A percentile compares a stretch with the other conserved stretches of the same genome.
These are phyloP conservation scores for Coecobrya sp. DNA, from an alignment of 2,888 invertebrate species.

Conservation along the genomic window DNA sequence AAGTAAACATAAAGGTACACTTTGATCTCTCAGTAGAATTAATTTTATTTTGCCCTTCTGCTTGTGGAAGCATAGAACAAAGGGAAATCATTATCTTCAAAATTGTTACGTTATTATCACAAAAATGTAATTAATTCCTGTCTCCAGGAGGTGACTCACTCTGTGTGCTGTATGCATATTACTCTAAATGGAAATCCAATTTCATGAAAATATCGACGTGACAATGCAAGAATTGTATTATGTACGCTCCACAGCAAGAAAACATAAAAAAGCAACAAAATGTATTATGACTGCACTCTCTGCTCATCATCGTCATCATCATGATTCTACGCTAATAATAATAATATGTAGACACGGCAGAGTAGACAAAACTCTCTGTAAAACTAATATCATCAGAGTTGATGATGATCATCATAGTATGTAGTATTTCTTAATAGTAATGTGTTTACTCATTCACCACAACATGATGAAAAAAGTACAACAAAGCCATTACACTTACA, in stretches of 20 bases:
- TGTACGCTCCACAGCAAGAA: neutral
- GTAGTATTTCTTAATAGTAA: slow-evolving; percentile 3
- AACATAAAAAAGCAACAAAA: neutral
- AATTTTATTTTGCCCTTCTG: neutral
- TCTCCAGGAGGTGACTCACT: neutral
- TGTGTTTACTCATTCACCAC: slow-evolving; percentile 38
- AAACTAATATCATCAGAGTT: neutral
- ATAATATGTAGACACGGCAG: slow-evolving; percentile 3
- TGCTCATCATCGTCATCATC: neutral
- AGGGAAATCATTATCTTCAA: neutral
- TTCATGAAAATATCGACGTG: neutral
- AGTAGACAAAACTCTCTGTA: neutral
- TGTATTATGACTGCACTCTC: neutral
- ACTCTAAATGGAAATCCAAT: neutral
- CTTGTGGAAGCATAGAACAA: too few species aligned
- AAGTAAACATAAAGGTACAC: too few species aligned
- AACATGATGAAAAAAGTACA: slow-evolving; percentile 33
- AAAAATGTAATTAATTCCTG: neutral
- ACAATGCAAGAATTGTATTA: neutral
- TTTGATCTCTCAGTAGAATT: neutral
- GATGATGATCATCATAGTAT: neutral
- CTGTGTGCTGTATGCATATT: neutral
- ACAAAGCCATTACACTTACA: slow-evolving; percentile 7
- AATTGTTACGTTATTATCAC: neutral
- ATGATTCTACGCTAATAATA: neutral